These are phyloP conservation scores for Clunio marinus DNA, from an alignment of 2,888 invertebrate genomes.

Conservation along the genomic window DNA sequence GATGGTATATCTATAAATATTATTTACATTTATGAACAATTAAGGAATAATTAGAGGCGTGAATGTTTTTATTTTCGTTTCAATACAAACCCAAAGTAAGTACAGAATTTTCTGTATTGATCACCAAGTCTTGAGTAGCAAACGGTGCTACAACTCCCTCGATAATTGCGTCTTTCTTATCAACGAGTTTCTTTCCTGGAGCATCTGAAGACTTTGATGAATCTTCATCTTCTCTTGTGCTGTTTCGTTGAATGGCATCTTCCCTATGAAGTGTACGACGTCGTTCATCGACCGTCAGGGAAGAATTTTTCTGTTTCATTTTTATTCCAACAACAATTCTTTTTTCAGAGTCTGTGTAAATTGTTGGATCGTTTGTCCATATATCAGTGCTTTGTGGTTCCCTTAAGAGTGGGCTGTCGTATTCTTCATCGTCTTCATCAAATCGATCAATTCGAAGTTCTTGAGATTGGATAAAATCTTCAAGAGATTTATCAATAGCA, in stretches of 20 bases:
- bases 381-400: conserved; percentile 22
- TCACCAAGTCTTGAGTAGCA: conserved; percentile 2
- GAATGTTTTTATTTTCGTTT: not conserved
- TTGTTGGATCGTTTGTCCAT: conserved; percentile 6
- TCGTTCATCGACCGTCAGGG: conserved; percentile 40
- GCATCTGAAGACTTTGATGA: conserved; percentile 42
- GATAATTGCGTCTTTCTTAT: conserved; percentile 9
- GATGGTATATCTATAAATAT: conserved; percentile 4
- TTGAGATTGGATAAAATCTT: conserved; percentile 45
- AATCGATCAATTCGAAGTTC: conserved; percentile 26
- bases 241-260: conserved; percentile 49
- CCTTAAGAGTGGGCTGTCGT: not conserved
- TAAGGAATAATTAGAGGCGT: too few relatives aligned
- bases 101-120: conserved; percentile 7
- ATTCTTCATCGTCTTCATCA: conserved; percentile 31
- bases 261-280: conserved; percentile 49
- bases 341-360: conserved; percentile 28
- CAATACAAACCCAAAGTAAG: conserved; percentile 15
- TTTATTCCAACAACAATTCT: conserved; percentile 41
- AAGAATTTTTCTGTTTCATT: conserved; percentile 40
- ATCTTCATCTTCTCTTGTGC: conserved; percentile 46
- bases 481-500: conserved; percentile 49
- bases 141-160: not conserved
- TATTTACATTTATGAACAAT: too few relatives aligned
- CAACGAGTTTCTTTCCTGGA: conserved; percentile 40